Conservation (phyloP, 2,888 invertebrate genomes). For the Gari tellinella region DNA sequence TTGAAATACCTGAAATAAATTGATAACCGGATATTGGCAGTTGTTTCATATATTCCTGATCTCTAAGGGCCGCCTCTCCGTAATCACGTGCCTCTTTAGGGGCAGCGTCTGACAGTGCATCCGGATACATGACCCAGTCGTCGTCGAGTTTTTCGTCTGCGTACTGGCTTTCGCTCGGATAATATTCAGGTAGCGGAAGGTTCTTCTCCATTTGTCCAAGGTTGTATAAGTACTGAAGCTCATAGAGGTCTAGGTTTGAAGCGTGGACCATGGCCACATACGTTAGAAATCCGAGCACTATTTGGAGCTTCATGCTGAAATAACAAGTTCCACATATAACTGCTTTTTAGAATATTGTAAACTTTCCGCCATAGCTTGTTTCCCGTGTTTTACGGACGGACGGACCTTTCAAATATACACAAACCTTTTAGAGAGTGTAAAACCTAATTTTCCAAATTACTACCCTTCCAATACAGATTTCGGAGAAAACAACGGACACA, state of each 20-base stretch:
- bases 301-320: too few relatives aligned
- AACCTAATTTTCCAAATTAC: too few relatives aligned
- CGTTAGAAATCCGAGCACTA: too few relatives aligned
- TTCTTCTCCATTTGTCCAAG: conserved; percentile 59
- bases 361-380: too few relatives aligned
- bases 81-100: conserved; percentile 57
- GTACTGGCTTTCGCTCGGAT: conserved; percentile 43
- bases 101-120: conserved; percentile 37
- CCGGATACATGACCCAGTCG: conserved; percentile 53
- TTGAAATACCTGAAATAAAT: conserved; percentile 73
- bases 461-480: too few relatives aligned
- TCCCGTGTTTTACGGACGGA: too few relatives aligned
- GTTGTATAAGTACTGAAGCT: conserved; percentile 56
- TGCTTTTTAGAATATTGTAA: too few relatives aligned
- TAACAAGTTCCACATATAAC: too few relatives aligned
- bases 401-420: too few relatives aligned
- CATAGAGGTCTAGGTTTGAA: conserved; percentile 36
- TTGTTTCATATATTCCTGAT: conserved; percentile 76
- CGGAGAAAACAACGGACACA: too few relatives aligned
- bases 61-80: conserved; percentile 71
- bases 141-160: conserved; percentile 44
- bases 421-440: too few relatives aligned
- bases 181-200: conserved; percentile 50
- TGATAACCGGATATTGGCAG: conserved; percentile 76
- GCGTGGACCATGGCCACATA: background rate